A percentile compares a stretch with the other conserved stretches of the same genome.
These are phyloP conservation scores for Ploceus nigricollis DNA, from an alignment of 2,113 vertebrate species.

Conservation along the genomic window DNA sequence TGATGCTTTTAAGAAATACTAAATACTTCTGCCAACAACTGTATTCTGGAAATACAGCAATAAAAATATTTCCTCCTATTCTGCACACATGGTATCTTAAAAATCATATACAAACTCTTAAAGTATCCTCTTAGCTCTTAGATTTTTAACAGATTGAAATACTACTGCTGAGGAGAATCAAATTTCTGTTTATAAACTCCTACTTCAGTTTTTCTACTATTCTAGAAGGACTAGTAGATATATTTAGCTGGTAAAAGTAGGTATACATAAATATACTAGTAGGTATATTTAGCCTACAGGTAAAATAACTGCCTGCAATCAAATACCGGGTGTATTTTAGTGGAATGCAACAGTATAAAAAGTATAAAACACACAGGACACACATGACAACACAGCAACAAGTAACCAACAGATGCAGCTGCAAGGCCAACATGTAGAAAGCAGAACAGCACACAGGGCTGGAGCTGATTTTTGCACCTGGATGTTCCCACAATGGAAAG, in stretches of 20 bases:
- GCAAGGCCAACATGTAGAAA: conserved; percentile 67
- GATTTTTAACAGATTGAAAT: conserved; percentile 30
- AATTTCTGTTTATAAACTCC: conserved; percentile 12
- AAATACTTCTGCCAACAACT: not conserved
- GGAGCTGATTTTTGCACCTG: conserved; percentile 74
- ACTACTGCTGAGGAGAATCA: conserved; percentile 17
- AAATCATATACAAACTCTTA: conserved; percentile 44
- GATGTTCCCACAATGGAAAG: conserved; percentile 70
- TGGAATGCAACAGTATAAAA: conserved; percentile 12
- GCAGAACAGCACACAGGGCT: conserved; percentile 16
- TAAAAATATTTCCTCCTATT: conserved; percentile 43
- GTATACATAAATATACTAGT: too few species aligned
- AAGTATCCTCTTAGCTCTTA: conserved; percentile 49
- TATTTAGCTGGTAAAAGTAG: not conserved
- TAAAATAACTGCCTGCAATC: conserved; percentile 28
- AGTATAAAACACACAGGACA: conserved; percentile 7
- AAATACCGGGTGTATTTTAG: conserved; percentile 30
- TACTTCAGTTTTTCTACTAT: not conserved
- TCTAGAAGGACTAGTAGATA: not conserved
- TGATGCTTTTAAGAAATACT: not conserved
- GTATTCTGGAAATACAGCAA: not conserved
- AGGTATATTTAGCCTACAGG: not conserved
- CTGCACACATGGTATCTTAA: not conserved
- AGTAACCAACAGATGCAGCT: conserved; percentile 56
- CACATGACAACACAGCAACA: conserved; percentile 39